phyloP scores from a whole-genome alignment of 64 coral and sea anemone genomes.

The Pocillopora verrucosa region DNA sequence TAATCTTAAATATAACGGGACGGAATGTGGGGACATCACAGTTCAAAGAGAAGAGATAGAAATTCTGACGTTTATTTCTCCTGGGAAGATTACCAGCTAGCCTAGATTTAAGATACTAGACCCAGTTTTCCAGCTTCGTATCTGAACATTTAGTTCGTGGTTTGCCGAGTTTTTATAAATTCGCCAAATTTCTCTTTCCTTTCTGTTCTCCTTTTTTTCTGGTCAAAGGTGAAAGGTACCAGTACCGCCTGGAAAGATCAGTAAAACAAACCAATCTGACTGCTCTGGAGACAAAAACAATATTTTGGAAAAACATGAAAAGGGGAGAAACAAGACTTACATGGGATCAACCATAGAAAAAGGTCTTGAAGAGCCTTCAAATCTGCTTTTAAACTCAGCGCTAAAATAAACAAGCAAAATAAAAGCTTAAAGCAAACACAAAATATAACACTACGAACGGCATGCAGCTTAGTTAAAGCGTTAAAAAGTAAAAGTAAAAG shows the following conservation, averaged over 20 bases:
- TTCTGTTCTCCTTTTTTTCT: background rate
- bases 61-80: too few relatives aligned
- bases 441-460: slow-evolving; percentile 11
- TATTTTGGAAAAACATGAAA: background rate
- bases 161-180: too few relatives aligned
- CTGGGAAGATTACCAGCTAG: too few relatives aligned
- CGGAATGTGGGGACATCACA: too few relatives aligned
- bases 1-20: too few relatives aligned
- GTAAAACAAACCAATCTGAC: background rate
- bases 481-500: background rate
- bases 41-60: too few relatives aligned
- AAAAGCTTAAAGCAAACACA: slow-evolving; percentile 42
- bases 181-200: background rate
- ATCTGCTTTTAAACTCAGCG: slow-evolving; percentile 42
- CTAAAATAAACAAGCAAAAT: slow-evolving; percentile 51
- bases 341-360: slow-evolving; percentile 48
- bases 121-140: too few relatives aligned
- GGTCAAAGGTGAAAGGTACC: background rate
- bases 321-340: slow-evolving; percentile 25
- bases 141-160: too few relatives aligned
- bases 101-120: too few relatives aligned
- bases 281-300: background rate
- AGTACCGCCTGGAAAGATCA: background rate
- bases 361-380: slow-evolving; percentile 23
- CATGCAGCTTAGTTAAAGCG: background rate